Base-by-base conservation (phyloP, 2,888 invertebrate genomes). In the Omphaloscelis lunosa region DNA sequence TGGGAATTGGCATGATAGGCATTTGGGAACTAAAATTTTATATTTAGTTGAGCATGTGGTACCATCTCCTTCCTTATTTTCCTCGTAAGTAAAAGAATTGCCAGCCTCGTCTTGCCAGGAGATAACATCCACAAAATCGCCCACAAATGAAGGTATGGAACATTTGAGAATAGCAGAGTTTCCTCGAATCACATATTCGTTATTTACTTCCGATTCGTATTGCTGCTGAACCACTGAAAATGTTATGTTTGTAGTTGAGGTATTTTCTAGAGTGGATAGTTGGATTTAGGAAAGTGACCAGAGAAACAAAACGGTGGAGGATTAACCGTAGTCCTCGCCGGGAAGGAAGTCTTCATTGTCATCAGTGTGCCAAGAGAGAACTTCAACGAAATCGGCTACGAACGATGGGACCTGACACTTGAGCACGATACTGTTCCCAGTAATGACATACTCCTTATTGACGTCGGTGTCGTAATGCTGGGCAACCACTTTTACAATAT, bases 131-230 rank as follows among this genome's bases (percentile, higher is more conserved):
- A 99, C 98, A 95, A 99, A 99, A 96, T 99, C 99, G 82, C 98
- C 98, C 82, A 99, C 99, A 96, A 99, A 99, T 83, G 98, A 98
- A 70, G 99, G 99, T 91, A 99, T 98, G 90, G 98, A 98, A 97
- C 99, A 99, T 96, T 98, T 99, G 91, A 99, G 97, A 86, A 99
- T 98, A 82, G 98, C 99, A 90, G 98, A 98, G 95, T 99, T 99
- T 89, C 99, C 99, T 89, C 98, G 98, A 92, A 99, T 99, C 77
- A 98, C 98, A 95, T 99, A 98, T 94, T 99, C 99, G 96, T 99
- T 98, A 96, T 98, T 98, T 89, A 99, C 99, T 97, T 99, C 99
- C 84, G 98, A 98, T 95, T 98, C 98, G 96, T 99, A 99, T 95
- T 98, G 98, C 94, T 99, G 99, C 93, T 98, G 98, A 91, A 99